phyloP scores from a whole-genome alignment of 2,888 invertebrate species.

The Ochropleura leucogaster region DNA sequence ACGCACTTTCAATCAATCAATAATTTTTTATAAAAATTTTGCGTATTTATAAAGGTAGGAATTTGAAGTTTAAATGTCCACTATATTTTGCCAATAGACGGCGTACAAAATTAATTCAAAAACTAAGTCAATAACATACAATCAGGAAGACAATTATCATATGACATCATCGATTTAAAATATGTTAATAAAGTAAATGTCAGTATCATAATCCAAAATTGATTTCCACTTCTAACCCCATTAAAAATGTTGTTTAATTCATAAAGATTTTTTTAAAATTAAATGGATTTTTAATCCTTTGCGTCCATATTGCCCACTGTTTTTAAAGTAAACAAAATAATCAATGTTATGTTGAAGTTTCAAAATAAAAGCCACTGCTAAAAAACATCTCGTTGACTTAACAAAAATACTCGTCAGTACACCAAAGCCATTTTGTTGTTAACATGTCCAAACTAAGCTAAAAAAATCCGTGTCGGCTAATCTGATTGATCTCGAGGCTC shows the following conservation, averaged over 20 bases:
- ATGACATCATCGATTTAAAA: no score
- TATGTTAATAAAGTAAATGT: no score
- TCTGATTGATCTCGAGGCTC: slow-evolving; percentile 41
- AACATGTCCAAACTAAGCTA: background rate
- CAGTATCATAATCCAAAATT: no score
- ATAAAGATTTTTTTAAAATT: no score
- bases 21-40: no score
- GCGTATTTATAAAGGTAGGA: no score
- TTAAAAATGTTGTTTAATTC: background rate
- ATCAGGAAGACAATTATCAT: no score
- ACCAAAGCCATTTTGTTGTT: background rate
- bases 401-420: background rate
- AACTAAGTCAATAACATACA: no score
- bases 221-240: no score
- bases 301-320: background rate
- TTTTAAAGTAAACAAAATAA: background rate
- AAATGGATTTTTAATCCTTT: background rate
- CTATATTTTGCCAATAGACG: no score
- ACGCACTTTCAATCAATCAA: background rate
- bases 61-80: no score
- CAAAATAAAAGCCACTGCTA: background rate
- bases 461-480: slow-evolving; percentile 33
- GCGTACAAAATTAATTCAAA: no score
- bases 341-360: background rate
- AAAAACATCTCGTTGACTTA: background rate